Evolutionary conservation across 1,140 invertebrate genomes (phyloP), one percentile per base, ranked within the genome.

Genomic region (Pseudomyrmex dendroicus): DNA sequence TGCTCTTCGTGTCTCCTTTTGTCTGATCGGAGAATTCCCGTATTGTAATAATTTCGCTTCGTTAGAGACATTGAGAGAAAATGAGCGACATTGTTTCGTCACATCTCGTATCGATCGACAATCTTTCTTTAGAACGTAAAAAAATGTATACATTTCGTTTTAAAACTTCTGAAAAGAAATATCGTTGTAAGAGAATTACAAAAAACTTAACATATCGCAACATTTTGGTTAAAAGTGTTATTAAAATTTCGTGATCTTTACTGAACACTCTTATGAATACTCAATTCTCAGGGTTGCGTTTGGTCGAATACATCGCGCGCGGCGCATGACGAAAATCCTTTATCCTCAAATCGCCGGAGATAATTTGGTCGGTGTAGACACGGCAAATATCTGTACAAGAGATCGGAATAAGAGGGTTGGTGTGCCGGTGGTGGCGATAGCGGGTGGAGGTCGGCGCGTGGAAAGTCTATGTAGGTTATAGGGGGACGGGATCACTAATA

Each of bases 361-460:
- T 92, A 92, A 93, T 92, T 93, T 90, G 88, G 88, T 85, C 83
- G 88, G 66, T 91, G 90, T 91, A 91, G 90, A 92, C 92, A 92
- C 73, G 89, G 91, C 91, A 93, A 93, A 93, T 93, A 92, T 93
- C 91, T 91, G 89, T 91, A 92, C 90, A 92, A 93, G 91, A 92
- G 91, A 91, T 93, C 91, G 89, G 86, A 90, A 91, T 91, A 91
- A 92, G 35, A 35, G 89, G 89, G 90, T 90, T 87, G 84, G 78
- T 50, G 83, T 76, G 80, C 50, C 35, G 74, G 46, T 62, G 82
- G 46, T 59, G 77, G 57, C 67, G 73, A 82, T 86, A 74, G 64
- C 74, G 82, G 73, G 64, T 59, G n/a, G 78, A 66, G 82, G 74
- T 85, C 85, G 84, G 86, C 84, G 82, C 84, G 83, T 63, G 68